Base-by-base conservation (phyloP, 2,113 vertebrate species). In the Syngnathus scovelli region DNA sequence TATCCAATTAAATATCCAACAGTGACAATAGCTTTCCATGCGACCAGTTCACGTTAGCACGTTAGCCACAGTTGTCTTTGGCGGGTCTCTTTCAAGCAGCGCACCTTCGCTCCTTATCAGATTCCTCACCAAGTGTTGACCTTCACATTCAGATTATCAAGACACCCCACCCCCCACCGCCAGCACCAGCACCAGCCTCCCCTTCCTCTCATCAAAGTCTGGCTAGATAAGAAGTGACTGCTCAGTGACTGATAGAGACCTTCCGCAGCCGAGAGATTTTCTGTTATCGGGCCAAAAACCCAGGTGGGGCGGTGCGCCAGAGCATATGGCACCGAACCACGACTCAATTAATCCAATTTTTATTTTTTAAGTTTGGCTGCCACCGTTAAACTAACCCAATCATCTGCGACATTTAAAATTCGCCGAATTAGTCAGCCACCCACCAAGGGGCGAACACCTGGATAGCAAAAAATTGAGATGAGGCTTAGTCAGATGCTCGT, bases 171-270 rank as follows among this genome's bases (percentile, higher is more conserved):
- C 15, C 15, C 1, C 16, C 46, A 16, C 27, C 27, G 27, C 27
- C 27, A 33, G 27, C 27, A 33, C 27, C 55, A 13, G 13, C 19
- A 10, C 10, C 9, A 0, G 2, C 23, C 27, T 36, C 55, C 48
- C 80, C 71, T 75, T 64, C 61, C 64, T 61, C 74, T 82, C 85
- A 89, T 88, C 85, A 86, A 84, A 86, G 80, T 67, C 44, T 60
- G 67, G 49, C 54, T 63, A 1, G 86, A 89, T 89, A 87, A 87
- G 79, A 78, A 66, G 70, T 75, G 71, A 68, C 81, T 77, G 67
- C 73, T 73, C 21, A 23, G 21, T 55, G 41, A 44, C 78, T 78
- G 83, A 83, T 79, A 71, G 80, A 83, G 82, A 76, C 67, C 75
- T 68, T 79, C 68, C 64, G 39, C 6, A 1, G 68, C 37, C 16